A percentile compares a stretch with the other conserved stretches of the same genome.
These are phyloP conservation scores for Muntiacus muntjak DNA, from an alignment of 2,113 vertebrate genomes.

Conservation along the genomic window DNA sequence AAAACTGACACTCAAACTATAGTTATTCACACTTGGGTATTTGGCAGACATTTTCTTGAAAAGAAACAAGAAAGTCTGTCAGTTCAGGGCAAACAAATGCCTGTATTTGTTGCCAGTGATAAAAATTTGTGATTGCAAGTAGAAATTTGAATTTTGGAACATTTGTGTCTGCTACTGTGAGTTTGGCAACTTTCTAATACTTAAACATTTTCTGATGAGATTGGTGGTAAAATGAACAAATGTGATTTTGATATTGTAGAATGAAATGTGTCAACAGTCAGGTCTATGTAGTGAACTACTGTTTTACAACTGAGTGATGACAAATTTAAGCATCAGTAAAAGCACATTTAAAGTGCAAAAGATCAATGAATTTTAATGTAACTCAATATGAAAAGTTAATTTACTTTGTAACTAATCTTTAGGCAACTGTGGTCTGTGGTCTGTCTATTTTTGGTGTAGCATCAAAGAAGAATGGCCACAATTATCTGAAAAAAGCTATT, in stretches of 20 bases:
- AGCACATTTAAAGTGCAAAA: background rate
- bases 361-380: background rate
- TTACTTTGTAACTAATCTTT: background rate
- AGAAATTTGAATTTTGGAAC: background rate
- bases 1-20: background rate
- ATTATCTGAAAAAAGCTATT: background rate
- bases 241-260: background rate
- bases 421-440: background rate
- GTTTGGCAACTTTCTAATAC: background rate
- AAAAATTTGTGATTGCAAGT: background rate
- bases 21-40: background rate
- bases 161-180: background rate
- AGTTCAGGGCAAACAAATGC: conserved; percentile 23
- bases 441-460: background rate
- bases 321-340: background rate
- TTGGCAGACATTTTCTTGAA: background rate
- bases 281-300: background rate
- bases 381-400: background rate
- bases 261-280: background rate
- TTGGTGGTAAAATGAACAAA: background rate
- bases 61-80: background rate
- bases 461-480: background rate
- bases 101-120: background rate
- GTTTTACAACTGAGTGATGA: background rate
- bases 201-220: background rate